A percentile compares a stretch with the other conserved stretches of the same genome.
These are phyloP conservation scores for Heliconius cydno DNA, from an alignment of 2,888 invertebrate species.

Conservation along the genomic window DNA sequence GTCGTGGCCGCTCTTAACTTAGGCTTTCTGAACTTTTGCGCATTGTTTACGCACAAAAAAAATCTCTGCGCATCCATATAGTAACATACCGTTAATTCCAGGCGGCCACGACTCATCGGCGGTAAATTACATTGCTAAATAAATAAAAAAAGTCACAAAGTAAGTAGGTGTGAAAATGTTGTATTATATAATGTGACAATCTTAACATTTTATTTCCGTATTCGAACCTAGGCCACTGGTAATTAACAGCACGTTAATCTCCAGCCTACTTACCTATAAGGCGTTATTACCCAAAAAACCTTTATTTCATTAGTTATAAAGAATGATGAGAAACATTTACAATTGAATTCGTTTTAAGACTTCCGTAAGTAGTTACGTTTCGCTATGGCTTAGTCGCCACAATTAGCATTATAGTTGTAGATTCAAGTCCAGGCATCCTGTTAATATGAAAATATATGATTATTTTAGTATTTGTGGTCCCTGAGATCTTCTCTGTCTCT, in stretches of 20 bases:
- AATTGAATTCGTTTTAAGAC: conserved; percentile 12
- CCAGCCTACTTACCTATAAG: conserved; percentile 24
- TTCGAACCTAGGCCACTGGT: background rate
- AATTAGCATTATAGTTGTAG: background rate
- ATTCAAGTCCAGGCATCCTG: too few relatives aligned
- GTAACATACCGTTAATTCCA: too few relatives aligned
- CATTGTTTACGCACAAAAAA: too few relatives aligned
- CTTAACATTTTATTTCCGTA: background rate
- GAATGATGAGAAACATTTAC: conserved; percentile 38
- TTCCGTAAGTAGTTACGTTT: background rate
- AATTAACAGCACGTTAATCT: conserved; percentile 18
- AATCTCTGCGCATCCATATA: too few relatives aligned
- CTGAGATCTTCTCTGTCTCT: too few relatives aligned
- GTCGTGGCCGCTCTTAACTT: too few relatives aligned
- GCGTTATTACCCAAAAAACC: conserved; percentile 34
- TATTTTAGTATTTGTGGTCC: too few relatives aligned
- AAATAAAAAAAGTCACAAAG: too few relatives aligned
- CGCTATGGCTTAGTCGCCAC: background rate
- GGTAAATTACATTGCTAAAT: background rate
- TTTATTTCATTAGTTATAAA: conserved; percentile 33
- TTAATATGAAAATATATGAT: too few relatives aligned
- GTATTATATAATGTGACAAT: background rate
- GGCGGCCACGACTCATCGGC: background rate
- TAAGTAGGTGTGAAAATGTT: background rate
- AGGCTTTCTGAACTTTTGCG: too few relatives aligned